These are phyloP conservation scores for Zoanthus gigantus DNA, from an alignment of 92 coral and sea anemone species.

Conservation along the genomic window DNA sequence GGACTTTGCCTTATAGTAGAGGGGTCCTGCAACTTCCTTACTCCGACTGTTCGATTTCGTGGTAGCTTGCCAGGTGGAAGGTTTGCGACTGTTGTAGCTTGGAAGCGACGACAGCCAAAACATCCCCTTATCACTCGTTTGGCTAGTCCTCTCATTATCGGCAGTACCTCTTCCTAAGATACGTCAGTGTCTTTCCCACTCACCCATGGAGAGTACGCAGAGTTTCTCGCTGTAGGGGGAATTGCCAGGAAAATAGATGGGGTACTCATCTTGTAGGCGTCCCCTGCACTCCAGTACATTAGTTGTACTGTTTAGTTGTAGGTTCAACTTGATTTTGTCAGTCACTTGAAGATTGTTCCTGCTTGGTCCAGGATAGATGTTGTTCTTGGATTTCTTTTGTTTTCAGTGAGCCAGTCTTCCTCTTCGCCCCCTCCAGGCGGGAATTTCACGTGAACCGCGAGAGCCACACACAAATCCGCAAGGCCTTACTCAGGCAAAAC, in stretches of 20 bases:
- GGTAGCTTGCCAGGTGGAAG: constrained; percentile 10
- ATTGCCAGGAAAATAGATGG: background rate
- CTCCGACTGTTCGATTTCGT: background rate
- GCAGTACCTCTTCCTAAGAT: background rate
- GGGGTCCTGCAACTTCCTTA: background rate
- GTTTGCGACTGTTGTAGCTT: background rate
- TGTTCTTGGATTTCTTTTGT: constrained; percentile 16
- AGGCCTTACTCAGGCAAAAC: background rate
- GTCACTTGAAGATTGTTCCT: background rate
- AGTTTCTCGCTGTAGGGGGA: background rate
- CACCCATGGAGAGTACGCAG: constrained; percentile 1
- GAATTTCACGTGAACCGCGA: constrained; percentile 3
- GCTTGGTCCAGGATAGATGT: background rate
- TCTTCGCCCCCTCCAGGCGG: background rate
- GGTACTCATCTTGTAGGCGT: background rate
- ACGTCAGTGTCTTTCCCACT: background rate
- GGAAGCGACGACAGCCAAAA: background rate
- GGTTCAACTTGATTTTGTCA: background rate
- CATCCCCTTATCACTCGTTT: constrained; percentile 1
- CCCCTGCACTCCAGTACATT: background rate
- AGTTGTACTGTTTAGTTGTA: background rate
- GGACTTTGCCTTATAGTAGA: background rate
- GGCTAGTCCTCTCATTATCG: background rate
- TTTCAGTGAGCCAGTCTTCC: background rate
- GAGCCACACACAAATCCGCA: constrained; percentile 14